Conservation (phyloP, 2,113 vertebrate species). For the Mola mola region DNA sequence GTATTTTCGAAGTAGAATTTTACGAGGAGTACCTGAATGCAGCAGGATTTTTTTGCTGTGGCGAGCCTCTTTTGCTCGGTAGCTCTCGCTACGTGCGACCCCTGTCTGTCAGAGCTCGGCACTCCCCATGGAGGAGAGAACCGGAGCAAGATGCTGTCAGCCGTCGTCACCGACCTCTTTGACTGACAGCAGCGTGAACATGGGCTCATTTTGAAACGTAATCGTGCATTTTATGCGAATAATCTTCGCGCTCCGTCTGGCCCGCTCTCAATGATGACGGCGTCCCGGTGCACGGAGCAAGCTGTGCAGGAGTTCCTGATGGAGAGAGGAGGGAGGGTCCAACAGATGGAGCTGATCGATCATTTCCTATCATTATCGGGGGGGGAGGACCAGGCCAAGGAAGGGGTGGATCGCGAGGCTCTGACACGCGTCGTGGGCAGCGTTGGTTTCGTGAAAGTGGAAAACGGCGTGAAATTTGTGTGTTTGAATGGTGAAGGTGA, state of each 20-base stretch:
- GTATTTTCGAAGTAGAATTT: no score
- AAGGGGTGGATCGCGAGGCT: slow-evolving; percentile 66
- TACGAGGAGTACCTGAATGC: slow-evolving; percentile 14
- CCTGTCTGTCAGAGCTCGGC: slow-evolving; percentile 53
- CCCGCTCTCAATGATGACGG: slow-evolving; percentile 56
- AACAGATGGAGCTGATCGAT: slow-evolving; percentile 85
- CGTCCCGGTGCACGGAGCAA: slow-evolving; percentile 74
- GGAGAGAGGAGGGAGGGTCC: slow-evolving; percentile 85
- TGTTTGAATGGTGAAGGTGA: slow-evolving; percentile 80
- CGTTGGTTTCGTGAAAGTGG: slow-evolving; percentile 84
- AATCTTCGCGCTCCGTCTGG: not conserved
- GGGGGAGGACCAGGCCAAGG: slow-evolving; percentile 58
- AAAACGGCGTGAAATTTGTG: slow-evolving; percentile 85
- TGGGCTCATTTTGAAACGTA: slow-evolving; percentile 24
- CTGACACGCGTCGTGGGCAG: slow-evolving; percentile 85
- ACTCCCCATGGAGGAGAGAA: slow-evolving; percentile 51
- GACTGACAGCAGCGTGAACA: slow-evolving; percentile 29
- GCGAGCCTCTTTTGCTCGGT: slow-evolving; percentile 5
- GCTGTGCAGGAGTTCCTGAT: slow-evolving; percentile 84
- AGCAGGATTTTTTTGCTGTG: not conserved
- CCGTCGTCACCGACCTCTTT: slow-evolving; percentile 11
- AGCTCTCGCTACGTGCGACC: slow-evolving; percentile 59
- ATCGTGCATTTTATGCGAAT: not conserved
- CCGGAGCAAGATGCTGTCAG: slow-evolving; percentile 64
- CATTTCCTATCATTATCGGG: slow-evolving; percentile 81